Evolutionary conservation across 2,888 invertebrate genomes (phyloP).

Genomic region (Anorthoa munda): DNA sequence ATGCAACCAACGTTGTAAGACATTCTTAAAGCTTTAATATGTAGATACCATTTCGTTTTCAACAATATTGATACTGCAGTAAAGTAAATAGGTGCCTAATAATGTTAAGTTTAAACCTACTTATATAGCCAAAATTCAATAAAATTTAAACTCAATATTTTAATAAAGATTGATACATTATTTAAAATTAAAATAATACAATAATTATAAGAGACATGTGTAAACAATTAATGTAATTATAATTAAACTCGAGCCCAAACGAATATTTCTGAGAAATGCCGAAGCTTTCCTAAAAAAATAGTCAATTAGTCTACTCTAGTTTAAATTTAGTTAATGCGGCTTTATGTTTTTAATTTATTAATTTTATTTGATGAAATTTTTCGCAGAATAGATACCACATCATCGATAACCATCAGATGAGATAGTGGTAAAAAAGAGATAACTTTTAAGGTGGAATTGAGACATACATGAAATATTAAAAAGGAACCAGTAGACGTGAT

Average conservation of each 20-base stretch:
- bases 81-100: background rate
- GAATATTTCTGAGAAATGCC: background rate
- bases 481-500: too few species aligned
- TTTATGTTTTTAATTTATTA: conserved; percentile 1
- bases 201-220: background rate
- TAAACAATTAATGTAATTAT: background rate
- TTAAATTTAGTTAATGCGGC: background rate
- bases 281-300: background rate
- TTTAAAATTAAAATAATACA: background rate
- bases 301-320: conserved; percentile 3
- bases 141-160: background rate
- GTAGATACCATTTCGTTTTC: background rate
- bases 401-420: too few species aligned
- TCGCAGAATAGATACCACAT: too few species aligned
- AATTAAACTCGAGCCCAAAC: background rate
- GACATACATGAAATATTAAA: too few species aligned
- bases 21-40: background rate
- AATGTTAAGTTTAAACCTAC: background rate
- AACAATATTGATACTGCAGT: background rate
- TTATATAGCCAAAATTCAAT: background rate
- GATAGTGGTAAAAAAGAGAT: too few species aligned
- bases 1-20: background rate
- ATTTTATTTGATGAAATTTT: background rate
- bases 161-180: background rate
- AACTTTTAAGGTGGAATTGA: too few species aligned